Evolutionary conservation across 1,140 invertebrate species (phyloP).

Genomic region (Ceratitis capitata): DNA sequence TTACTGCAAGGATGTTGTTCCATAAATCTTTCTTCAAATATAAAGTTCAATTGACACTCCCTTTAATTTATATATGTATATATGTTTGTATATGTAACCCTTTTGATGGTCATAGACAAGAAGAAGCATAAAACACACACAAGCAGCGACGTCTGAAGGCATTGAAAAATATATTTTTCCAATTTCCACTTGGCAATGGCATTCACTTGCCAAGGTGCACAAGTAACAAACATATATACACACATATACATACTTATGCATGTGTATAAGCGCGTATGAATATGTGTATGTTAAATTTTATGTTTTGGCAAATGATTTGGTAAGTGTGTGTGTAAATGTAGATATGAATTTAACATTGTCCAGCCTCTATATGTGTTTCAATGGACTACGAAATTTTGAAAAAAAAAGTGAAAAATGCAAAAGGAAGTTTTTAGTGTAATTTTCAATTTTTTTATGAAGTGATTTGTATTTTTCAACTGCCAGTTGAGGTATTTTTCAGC

Average conservation of each 20-base stretch:
- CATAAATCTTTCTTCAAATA: too few species aligned
- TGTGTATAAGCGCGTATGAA: background rate
- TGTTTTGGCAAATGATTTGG: too few species aligned
- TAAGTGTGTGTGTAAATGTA: too few species aligned
- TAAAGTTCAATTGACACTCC: slow-evolving; percentile 7
- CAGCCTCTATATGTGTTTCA: background rate
- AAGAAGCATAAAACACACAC: background rate
- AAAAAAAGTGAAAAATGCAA: background rate
- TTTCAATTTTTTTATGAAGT: background rate
- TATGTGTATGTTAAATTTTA: too few species aligned
- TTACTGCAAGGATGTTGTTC: too few species aligned
- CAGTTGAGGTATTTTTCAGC: background rate
- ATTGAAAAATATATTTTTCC: slow-evolving; percentile 26
- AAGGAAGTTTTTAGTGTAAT: background rate
- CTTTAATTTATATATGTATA: background rate
- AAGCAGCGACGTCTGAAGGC: background rate
- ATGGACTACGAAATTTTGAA: background rate
- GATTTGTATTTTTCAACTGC: background rate
- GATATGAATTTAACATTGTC: too few species aligned
- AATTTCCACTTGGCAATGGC: background rate
- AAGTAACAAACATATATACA: background rate
- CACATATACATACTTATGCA: background rate
- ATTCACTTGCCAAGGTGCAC: background rate
- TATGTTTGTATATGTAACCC: background rate
- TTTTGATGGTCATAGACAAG: background rate